Evolutionary conservation across 2,797 vertebrate genomes (phyloP), one percentile per base, ranked within the genome.

Genomic region (Alfaro cultratus): DNA sequence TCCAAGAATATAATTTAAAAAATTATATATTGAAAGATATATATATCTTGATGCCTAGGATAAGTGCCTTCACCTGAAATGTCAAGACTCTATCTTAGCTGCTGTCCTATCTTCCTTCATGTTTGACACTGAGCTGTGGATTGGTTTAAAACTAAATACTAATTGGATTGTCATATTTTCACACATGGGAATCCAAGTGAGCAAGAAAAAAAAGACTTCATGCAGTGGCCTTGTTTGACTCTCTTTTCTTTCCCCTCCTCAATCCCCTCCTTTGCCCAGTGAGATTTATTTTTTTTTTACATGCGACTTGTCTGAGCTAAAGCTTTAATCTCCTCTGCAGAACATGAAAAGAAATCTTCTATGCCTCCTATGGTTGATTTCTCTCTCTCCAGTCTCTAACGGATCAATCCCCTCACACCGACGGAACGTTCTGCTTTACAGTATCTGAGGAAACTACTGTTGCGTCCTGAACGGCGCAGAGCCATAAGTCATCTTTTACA

Each of bases 111-210:
- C 67, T 83, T 68, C 76, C 77, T n/a, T 82, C 79, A 85, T 85
- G 83, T 90, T 74, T 77, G 83, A 84, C 64, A 55, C 81, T 23
- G 9, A 57, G 86, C 76, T 0, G 4, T 23, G 76, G 45, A 85
- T 86, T 51, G 68, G 74, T 85, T 84, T 85, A 75, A 88, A 94
- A 83, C 73, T 74, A 72, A 51, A 77, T 16, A 6, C 82, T 94
- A 93, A 96, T 95, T 93, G 92, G 90, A 95, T 94, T 94, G 91
- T 91, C 86, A 88, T 88, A 88, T 94, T 87, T 85, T 82, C 57
- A 83, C 88, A 79, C 55, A 2, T 81, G 89, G 86, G 92, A 89
- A 89, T 91, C 89, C 83, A 85, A 87, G 84, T 55, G 73, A 80
- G 83, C 1, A 36, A 92, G 80, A 87, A 90, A 79, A 57, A 88